Percentiles rank a stretch among this genome's conserved stretches.
phyloP scores from a whole-genome alignment of 2,113 vertebrate species.

The Ariopsis seemanni region DNA sequence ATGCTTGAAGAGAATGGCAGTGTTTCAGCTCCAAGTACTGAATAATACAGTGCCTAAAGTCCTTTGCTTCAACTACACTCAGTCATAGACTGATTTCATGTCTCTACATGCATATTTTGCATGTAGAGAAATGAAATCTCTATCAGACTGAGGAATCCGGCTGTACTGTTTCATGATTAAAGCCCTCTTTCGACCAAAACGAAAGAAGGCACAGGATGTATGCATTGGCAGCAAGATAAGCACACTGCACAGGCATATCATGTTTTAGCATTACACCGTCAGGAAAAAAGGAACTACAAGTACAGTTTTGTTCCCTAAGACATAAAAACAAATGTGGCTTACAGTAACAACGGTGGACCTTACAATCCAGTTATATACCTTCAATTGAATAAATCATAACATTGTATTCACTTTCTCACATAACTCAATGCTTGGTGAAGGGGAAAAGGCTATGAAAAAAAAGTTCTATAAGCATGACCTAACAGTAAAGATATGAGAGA shows the following conservation, averaged over 20 bases:
- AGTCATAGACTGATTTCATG: neutral
- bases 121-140: slow-evolving; percentile 13
- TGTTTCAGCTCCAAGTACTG: slow-evolving; percentile 12
- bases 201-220: neutral
- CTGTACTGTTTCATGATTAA: neutral
- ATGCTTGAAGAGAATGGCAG: slow-evolving; percentile 1
- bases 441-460: neutral
- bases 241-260: neutral
- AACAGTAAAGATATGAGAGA: neutral
- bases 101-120: neutral
- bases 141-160: neutral
- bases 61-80: slow-evolving; percentile 15
- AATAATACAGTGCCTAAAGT: slow-evolving; percentile 18
- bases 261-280: neutral
- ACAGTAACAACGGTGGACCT: neutral
- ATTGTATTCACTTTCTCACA: neutral
- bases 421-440: neutral
- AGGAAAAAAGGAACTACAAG: neutral
- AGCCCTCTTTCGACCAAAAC: neutral
- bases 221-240: neutral
- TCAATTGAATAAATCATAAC: neutral
- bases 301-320: neutral
- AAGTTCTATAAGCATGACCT: neutral
- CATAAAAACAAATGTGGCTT: neutral
- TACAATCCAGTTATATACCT: neutral